Percentiles rank a stretch among this genome's conserved stretches.
These are phyloP conservation scores for Melanotaenia pygmaea DNA, from an alignment of 2,797 vertebrate genomes.

Conservation along the genomic window DNA sequence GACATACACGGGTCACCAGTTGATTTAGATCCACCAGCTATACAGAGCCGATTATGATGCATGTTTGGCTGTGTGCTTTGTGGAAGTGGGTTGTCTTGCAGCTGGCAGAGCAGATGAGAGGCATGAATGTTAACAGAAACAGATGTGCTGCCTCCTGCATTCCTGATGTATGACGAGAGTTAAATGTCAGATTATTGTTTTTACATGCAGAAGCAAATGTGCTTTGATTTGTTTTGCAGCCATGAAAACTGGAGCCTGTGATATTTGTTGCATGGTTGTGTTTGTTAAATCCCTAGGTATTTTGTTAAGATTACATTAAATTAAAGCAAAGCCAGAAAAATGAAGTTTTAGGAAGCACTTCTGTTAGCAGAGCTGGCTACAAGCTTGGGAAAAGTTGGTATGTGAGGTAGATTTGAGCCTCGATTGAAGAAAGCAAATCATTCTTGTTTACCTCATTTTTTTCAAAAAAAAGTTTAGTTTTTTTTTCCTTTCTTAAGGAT, in stretches of 20 bases:
- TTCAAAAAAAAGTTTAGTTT: neutral
- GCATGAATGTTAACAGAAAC: slow-evolving; percentile 41
- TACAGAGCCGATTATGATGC: slow-evolving; percentile 29
- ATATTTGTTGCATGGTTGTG: slow-evolving; percentile 10
- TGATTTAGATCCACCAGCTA: slow-evolving; percentile 6
- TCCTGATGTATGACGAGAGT: slow-evolving; percentile 21
- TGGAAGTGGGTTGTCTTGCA: slow-evolving; percentile 31
- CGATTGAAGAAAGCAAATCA: slow-evolving; percentile 14
- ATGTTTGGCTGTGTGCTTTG: slow-evolving; percentile 13
- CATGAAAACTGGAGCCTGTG: neutral
- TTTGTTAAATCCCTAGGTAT: neutral
- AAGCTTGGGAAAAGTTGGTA: neutral
- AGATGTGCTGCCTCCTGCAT: slow-evolving; percentile 33
- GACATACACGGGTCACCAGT: slow-evolving; percentile 9
- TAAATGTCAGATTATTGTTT: slow-evolving; percentile 35
- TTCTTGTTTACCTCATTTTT: slow-evolving; percentile 19
- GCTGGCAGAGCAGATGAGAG: slow-evolving; percentile 48
- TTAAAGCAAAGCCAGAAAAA: neutral
- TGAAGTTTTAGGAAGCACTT: neutral
- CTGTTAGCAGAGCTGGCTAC: neutral
- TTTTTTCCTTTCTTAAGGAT: slow-evolving; percentile 18
- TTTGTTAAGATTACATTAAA: neutral
- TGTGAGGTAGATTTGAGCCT: slow-evolving; percentile 3
- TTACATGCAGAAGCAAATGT: neutral
- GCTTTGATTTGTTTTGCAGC: slow-evolving; percentile 12